Evolutionary conservation across 64 coral and sea anemone genomes (phyloP), one percentile per base, ranked within the genome.

Genomic region (Actinia tenebrosa): DNA sequence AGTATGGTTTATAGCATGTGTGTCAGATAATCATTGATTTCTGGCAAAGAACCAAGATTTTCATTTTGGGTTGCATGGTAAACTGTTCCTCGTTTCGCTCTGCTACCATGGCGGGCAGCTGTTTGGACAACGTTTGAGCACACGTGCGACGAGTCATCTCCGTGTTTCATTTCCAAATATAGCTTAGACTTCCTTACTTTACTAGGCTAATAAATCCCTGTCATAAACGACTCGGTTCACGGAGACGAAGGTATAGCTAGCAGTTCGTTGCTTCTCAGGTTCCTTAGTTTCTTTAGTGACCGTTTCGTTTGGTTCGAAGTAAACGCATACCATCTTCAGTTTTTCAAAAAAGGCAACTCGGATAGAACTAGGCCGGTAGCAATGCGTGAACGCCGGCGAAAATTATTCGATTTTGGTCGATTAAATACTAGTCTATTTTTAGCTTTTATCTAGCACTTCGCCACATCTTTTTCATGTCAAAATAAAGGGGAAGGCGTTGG

Each of bases 61-160:
- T 37, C 25, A 42, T 2, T 69, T 75, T 75, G 69, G 30, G 69
- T 66, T 75, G 20, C 13, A 58, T 58, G 69, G 25, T 75, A 42
- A 42, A 37, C 27, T 14, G 69, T 30, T 75, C 10, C 7, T 27
- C 23, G 4, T 75, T 58, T 16, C 1, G 69, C 7, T 25, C 8
- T 30, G 69, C 69, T 75, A 75, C 69, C 69, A 75, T 75, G 69
- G 26, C 10, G 69, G 69, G 42, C 69, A 75, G 69, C 69, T 75
- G 69, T 75, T 75, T 75, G 10, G 69, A 75, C 69, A 42, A 37
- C 14, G 18, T 42, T 72, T 66, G 63, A 66, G 63, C 63, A 30
- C 69, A 75, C 69, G 69, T 75, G 69, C 22, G n/a, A 69, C 27
- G 26, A 30, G 10, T 15, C 9, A 42, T 3, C 69, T 75, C 69